Base-by-base conservation (phyloP, 2,797 vertebrate species). In the Petrocephalus schoutedeni region DNA sequence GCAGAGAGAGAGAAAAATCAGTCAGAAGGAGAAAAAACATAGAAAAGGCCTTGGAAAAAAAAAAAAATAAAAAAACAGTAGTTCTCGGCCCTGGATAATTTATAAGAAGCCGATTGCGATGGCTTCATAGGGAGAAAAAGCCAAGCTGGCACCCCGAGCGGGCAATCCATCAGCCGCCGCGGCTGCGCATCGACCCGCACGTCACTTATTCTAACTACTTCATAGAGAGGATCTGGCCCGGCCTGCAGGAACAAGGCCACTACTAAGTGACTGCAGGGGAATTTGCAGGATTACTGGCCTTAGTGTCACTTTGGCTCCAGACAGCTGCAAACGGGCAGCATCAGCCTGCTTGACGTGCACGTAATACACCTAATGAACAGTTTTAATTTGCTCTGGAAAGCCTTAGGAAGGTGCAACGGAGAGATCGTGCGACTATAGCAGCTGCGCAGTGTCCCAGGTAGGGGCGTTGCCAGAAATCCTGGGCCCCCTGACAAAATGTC, bases 71-170 rank as follows among this genome's bases (percentile, higher is more conserved):
- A 86, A 86, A 86, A 58, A 41, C 16, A 21, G 74, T 16, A 41
- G 9, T 23, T 45, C 23, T 87, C 21, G n/a, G 87, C 45, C 58
- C 32, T 23, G 53, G 51, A 86, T 88, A 71, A 88, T 88, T 88
- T 80, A 86, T 77, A 67, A 77, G 59, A 59, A 21, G 85, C 28
- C 32, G 49, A 51, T 28, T 51, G 87, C 14, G 28, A 82, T 87
- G 56, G 28, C 58, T 87, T 80, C 19, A 82, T 7, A 19, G 21
- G 53, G 57, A 10, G 53, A 53, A 82, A 21, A 82, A 77, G 36
- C 14, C 41, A 74, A 41, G 23, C 41, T 32, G 67, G 64, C 41
- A 87, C 10, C n/a, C 83, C 36, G 71, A n/a, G 5, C 23, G 0
- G 19, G 19, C 28, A 45, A 89, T 83, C 23, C 71, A 83, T 64